phyloP scores from a whole-genome alignment of 1,140 invertebrate genomes.

The Drepana arcuata region DNA sequence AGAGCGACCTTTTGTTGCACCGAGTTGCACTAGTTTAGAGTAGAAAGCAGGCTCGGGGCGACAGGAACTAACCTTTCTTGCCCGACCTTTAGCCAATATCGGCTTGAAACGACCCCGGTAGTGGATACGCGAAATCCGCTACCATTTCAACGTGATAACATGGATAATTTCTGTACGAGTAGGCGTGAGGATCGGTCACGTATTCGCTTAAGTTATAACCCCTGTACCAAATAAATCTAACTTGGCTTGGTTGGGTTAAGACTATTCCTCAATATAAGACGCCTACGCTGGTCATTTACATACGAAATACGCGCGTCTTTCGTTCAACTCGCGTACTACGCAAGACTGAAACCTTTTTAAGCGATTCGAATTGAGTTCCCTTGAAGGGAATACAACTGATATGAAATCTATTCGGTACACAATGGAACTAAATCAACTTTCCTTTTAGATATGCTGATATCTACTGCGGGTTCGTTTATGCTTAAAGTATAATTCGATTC shows the following conservation, averaged over 20 bases:
- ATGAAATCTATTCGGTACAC: constrained; percentile 7
- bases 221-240: constrained; percentile 53
- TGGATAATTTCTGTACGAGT: constrained; percentile 28
- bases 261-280: no score
- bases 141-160: constrained; percentile 23
- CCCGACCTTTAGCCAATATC: constrained; percentile 52
- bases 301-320: constrained; percentile 23
- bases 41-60: constrained; percentile 46
- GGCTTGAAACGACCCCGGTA: constrained; percentile 46
- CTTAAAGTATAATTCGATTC: constrained; percentile 39
- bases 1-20: constrained; percentile 23
- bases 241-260: no score
- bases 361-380: constrained; percentile 13
- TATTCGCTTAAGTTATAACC: constrained; percentile 57
- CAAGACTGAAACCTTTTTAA: no score
- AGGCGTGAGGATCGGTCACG: constrained; percentile 64
- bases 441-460: no score
- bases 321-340: no score
- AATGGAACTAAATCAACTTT: constrained; percentile 13
- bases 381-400: constrained; percentile 9
- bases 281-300: constrained; percentile 28
- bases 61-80: constrained; percentile 50
- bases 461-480: no score
- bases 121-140: constrained; percentile 37
- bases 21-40: constrained; percentile 52